These are phyloP conservation scores for Helicoverpa armigera DNA, from an alignment of 1,140 invertebrate species.

Conservation along the genomic window DNA sequence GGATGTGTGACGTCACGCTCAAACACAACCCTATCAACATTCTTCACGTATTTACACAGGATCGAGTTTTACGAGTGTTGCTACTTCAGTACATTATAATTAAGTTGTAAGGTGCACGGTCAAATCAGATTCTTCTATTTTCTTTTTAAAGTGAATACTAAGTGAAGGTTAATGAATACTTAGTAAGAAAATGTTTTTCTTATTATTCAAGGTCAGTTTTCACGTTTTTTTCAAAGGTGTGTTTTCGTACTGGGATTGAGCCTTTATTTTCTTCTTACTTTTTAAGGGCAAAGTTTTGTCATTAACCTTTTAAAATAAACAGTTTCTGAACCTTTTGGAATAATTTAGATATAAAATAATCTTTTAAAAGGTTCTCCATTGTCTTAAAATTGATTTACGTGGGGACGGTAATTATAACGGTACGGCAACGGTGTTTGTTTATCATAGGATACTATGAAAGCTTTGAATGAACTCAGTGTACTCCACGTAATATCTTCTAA, in stretches of 20 bases:
- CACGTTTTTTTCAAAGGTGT: neutral
- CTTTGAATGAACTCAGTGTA: neutral
- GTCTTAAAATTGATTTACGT: slow-evolving; percentile 12
- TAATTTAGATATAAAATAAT: neutral
- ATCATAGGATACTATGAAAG: neutral
- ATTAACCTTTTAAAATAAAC: neutral
- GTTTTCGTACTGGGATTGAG: neutral
- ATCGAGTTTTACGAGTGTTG: neutral
- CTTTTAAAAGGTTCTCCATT: neutral
- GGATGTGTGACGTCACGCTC: slow-evolving; percentile 30
- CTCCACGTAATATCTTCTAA: neutral
- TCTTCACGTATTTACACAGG: neutral
- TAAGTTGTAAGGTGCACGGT: too few relatives aligned
- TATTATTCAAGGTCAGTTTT: too few relatives aligned
- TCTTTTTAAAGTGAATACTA: too few relatives aligned
- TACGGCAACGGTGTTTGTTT: neutral
- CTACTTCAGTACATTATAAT: neutral
- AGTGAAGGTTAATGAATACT: too few relatives aligned
- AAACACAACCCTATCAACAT: slow-evolving; percentile 23
- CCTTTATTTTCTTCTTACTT: too few relatives aligned
- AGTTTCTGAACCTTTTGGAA: neutral
- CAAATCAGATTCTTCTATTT: too few relatives aligned
- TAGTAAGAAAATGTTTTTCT: too few relatives aligned
- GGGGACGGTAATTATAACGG: neutral
- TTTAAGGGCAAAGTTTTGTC: neutral